phyloP scores from a whole-genome alignment of 1,140 invertebrate genomes.

The Wiebesia pumilae region DNA sequence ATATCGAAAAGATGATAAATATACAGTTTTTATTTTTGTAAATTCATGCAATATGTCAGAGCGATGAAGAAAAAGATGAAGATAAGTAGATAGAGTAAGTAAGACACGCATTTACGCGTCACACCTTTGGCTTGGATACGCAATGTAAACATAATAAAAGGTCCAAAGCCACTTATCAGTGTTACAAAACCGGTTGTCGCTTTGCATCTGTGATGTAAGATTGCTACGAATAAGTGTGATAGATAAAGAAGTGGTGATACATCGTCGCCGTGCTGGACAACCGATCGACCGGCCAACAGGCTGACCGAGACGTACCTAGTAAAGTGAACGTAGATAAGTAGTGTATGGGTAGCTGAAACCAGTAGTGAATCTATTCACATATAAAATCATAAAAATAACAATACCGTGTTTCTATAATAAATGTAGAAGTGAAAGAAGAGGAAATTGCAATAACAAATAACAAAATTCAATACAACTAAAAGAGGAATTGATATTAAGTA shows the following conservation, averaged over 20 bases:
- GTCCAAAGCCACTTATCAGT: slow-evolving; percentile 53
- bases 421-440: no score
- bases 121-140: slow-evolving; percentile 43
- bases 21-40: no score
- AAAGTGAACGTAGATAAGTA: neutral
- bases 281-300: slow-evolving; percentile 63
- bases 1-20: no score
- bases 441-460: no score
- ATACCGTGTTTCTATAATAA: no score
- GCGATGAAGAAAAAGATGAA: no score
- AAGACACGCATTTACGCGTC: neutral
- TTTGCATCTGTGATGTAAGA: slow-evolving; percentile 70
- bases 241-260: slow-evolving; percentile 26
- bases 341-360: neutral
- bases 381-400: no score
- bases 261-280: neutral
- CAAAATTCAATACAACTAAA: no score
- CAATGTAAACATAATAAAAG: slow-evolving; percentile 60
- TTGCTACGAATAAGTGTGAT: slow-evolving; percentile 39
- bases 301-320: slow-evolving; percentile 39
- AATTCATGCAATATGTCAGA: no score
- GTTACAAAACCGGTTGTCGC: slow-evolving; percentile 65
- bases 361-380: no score
- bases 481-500: no score
- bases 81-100: neutral